Evolutionary conservation across 2,797 vertebrate species (phyloP).

Genomic region (Myripristis murdjan): DNA sequence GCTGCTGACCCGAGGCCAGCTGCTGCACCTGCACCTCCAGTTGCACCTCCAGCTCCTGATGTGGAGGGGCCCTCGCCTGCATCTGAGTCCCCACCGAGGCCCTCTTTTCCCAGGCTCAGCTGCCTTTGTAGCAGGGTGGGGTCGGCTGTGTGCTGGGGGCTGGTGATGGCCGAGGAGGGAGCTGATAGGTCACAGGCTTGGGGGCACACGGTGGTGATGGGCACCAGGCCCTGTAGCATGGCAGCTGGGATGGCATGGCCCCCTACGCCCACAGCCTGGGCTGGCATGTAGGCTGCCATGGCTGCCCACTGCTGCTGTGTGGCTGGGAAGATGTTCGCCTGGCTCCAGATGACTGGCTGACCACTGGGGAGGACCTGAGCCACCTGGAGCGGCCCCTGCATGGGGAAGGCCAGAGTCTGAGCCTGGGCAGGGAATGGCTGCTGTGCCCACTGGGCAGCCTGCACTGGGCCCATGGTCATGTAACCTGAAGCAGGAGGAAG

Average conservation of each 20-base stretch:
- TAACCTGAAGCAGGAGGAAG: slow-evolving; percentile 86
- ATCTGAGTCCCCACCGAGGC: slow-evolving; percentile 63
- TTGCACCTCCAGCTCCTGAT: slow-evolving; percentile 43
- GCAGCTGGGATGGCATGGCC: slow-evolving; percentile 92
- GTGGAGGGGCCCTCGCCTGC: slow-evolving; percentile 78
- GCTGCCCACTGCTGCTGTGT: slow-evolving; percentile 96
- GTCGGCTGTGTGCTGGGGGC: slow-evolving; percentile 91
- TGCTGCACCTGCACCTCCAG: slow-evolving; percentile 41
- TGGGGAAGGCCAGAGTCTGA: slow-evolving; percentile 92
- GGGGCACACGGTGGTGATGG: slow-evolving; percentile 90
- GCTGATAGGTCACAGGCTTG: slow-evolving; percentile 81
- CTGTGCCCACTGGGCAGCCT: slow-evolving; percentile 98
- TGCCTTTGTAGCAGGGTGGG: slow-evolving; percentile 82
- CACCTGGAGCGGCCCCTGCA: slow-evolving; percentile 93
- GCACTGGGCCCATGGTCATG: slow-evolving; percentile 98
- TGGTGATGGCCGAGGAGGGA: slow-evolving; percentile 89
- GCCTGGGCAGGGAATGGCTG: slow-evolving; percentile 91
- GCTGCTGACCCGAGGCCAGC: slow-evolving; percentile 49
- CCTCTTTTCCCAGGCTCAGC: slow-evolving; percentile 73
- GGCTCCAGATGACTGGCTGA: slow-evolving; percentile 97
- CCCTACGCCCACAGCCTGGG: slow-evolving; percentile 92
- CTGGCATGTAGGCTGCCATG: slow-evolving; percentile 95
- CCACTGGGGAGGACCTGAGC: slow-evolving; percentile 97
- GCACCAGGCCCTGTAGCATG: slow-evolving; percentile 96
- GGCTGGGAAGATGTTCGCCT: slow-evolving; percentile 94